Conservation (phyloP, 2,797 vertebrate genomes). For the Orestias chungarensis region DNA sequence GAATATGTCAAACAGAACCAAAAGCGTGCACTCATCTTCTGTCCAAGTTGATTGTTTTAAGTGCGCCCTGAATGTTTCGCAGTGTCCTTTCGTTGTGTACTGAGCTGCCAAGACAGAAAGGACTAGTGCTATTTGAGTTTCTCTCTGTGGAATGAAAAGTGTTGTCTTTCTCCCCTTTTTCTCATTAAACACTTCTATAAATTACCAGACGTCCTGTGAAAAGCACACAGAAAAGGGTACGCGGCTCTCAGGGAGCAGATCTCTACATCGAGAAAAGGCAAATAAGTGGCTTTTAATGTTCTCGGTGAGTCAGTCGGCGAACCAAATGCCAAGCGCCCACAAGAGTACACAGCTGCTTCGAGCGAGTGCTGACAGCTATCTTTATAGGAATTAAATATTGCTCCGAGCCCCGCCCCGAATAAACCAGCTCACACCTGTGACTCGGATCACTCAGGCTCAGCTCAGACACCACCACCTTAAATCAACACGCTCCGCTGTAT, state of each 20-base stretch:
- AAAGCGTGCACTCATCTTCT: constrained; percentile 77
- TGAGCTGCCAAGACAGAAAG: constrained; percentile 31
- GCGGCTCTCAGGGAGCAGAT: constrained; percentile 26
- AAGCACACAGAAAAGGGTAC: constrained; percentile 17
- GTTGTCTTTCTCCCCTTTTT: constrained; percentile 31
- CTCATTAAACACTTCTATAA: constrained; percentile 38
- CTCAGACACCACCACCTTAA: constrained; percentile 59
- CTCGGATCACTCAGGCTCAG: constrained; percentile 65
- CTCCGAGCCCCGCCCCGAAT: constrained; percentile 54
- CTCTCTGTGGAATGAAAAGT: constrained; percentile 29
- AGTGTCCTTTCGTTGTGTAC: constrained; percentile 45
- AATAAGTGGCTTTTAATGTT: constrained; percentile 71
- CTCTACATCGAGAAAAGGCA: constrained; percentile 43
- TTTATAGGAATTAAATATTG: constrained; percentile 79
- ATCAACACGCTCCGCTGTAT: constrained; percentile 50
- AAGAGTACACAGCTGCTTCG: constrained; percentile 63
- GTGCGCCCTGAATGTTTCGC: constrained; percentile 71
- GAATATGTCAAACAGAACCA: constrained; percentile 64
- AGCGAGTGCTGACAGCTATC: constrained; percentile 78
- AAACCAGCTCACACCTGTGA: constrained; percentile 66
- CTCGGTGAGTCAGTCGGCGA: constrained; percentile 65
- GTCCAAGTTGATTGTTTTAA: constrained; percentile 71
- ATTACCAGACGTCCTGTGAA: constrained; percentile 38
- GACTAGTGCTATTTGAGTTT: constrained; percentile 34
- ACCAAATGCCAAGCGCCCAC: constrained; percentile 68